Evolutionary conservation across 2,113 vertebrate genomes (phyloP).

Genomic region (Corythornis madagascariensis): DNA sequence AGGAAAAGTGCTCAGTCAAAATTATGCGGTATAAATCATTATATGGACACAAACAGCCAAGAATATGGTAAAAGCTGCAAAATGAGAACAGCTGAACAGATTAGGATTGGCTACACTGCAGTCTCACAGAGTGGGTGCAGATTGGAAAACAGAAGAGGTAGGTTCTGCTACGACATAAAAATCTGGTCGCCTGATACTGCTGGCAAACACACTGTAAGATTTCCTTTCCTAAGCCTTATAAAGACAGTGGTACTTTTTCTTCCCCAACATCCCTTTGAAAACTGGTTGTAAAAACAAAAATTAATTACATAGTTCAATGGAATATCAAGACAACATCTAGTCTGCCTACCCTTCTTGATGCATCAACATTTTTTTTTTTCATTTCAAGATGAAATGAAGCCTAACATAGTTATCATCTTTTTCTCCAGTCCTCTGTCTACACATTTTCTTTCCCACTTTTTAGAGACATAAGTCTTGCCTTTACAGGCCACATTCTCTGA

Average conservation of each 20-base stretch:
- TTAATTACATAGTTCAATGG: neutral
- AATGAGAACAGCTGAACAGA: neutral
- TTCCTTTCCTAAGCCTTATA: neutral
- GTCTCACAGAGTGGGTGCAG: neutral
- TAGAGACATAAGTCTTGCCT: neutral
- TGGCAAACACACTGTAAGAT: neutral
- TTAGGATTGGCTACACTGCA: neutral
- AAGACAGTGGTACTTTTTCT: neutral
- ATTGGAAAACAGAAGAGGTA: neutral
- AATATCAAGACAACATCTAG: neutral
- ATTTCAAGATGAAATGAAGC: neutral
- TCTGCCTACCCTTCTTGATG: neutral
- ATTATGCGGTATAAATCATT: neutral
- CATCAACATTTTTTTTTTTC: neutral
- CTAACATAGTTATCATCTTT: neutral
- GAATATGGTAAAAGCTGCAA: neutral
- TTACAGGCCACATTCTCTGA: neutral
- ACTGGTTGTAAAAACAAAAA: neutral
- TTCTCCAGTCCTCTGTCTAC: neutral
- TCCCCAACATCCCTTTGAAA: rapidly evolving
- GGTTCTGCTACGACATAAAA: neutral
- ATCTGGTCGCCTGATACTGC: neutral
- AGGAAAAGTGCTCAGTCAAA: neutral
- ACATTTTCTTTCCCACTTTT: neutral
- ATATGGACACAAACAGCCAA: neutral